phyloP scores from a whole-genome alignment of 2,113 vertebrate species.

The Pedionomus torquatus region DNA sequence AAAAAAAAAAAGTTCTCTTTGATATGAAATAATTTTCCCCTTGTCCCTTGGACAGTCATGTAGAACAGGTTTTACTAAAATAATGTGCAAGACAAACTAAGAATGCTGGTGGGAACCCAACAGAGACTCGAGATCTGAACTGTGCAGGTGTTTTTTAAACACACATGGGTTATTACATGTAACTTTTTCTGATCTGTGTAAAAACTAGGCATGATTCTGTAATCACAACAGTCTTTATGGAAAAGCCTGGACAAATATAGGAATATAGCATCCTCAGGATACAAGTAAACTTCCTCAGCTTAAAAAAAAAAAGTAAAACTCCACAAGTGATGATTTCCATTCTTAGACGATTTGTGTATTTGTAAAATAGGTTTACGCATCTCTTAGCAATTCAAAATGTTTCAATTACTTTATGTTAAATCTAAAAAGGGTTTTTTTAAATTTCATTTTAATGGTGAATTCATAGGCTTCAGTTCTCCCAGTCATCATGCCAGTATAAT shows the following conservation, averaged over 20 bases:
- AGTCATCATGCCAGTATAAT: neutral
- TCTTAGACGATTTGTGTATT: neutral
- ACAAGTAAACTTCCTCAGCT: neutral
- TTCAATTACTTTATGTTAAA: neutral
- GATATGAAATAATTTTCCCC: neutral
- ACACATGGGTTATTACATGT: neutral
- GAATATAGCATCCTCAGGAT: neutral
- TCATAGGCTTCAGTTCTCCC: neutral
- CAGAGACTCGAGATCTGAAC: neutral
- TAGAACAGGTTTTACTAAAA: neutral
- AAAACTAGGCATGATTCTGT: neutral
- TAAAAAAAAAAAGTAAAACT: neutral
- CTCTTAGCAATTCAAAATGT: neutral
- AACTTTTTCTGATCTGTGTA: neutral
- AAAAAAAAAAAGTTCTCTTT: neutral
- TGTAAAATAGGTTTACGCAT: neutral
- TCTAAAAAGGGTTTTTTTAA: accelerated
- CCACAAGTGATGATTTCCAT: neutral
- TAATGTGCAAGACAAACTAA: neutral
- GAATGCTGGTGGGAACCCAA: neutral
- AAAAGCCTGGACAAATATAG: neutral
- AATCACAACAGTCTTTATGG: neutral
- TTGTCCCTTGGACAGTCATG: neutral
- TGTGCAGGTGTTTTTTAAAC: neutral
- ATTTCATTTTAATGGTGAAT: neutral